A percentile compares a stretch with the other conserved stretches of the same genome.
These are phyloP conservation scores for Nanorana parkeri DNA, from an alignment of 2,113 vertebrate genomes.

Conservation along the genomic window DNA sequence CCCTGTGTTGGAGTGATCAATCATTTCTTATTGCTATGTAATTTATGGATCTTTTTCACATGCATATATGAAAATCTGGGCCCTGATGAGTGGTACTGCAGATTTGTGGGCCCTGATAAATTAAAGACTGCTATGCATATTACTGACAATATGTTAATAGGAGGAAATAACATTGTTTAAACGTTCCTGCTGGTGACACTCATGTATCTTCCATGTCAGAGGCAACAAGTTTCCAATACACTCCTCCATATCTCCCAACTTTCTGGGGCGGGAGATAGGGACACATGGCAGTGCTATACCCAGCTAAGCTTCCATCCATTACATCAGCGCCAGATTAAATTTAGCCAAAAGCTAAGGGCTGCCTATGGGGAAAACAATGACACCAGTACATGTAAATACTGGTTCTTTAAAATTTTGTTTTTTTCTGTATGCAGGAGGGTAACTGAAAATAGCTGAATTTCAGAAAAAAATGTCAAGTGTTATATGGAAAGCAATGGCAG, in stretches of 20 bases:
- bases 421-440: no score
- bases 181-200: neutral
- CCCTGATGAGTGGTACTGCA: neutral
- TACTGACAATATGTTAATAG: neutral
- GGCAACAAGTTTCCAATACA: neutral
- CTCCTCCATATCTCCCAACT: neutral
- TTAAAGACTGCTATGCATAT: neutral
- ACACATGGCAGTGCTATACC: no score
- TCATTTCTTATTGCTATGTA: slow-evolving; percentile 1
- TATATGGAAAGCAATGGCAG: no score
- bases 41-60: slow-evolving; percentile 28
- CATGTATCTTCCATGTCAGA: slow-evolving; percentile 7
- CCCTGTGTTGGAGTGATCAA: neutral
- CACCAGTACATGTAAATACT: no score
- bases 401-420: no score
- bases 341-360: no score
- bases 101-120: neutral
- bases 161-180: neutral
- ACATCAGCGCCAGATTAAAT: no score
- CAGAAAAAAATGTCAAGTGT: no score
- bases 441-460: no score
- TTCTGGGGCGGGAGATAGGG: neutral
- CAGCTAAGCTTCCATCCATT: no score
- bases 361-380: no score
- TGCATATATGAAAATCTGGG: slow-evolving; percentile 1